A percentile compares a stretch with the other conserved stretches of the same genome.
Conservation (phyloP, 2,113 vertebrate species). For the Myiozetetes cayanensis region DNA sequence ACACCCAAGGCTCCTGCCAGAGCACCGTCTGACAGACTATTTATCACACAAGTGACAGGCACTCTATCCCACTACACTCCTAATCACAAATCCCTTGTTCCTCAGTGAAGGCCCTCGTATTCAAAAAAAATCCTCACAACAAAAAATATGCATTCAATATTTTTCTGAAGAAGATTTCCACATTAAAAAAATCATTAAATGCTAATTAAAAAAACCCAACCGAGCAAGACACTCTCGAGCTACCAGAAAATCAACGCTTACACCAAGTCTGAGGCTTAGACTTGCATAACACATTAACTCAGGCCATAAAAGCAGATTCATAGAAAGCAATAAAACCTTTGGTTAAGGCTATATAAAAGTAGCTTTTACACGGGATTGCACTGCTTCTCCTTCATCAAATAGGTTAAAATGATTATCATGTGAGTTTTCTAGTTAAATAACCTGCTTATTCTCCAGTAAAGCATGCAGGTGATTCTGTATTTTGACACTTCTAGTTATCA, state of each 20-base stretch:
- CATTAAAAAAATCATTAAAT: neutral
- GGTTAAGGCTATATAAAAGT: neutral
- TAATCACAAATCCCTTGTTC: neutral
- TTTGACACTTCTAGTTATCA: neutral
- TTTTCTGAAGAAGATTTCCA: neutral
- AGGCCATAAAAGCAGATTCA: neutral
- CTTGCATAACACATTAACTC: neutral
- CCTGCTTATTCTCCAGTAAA: neutral
- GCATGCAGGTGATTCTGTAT: neutral
- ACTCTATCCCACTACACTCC: neutral
- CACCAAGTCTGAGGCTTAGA: neutral
- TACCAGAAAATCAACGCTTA: neutral
- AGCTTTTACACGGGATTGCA: neutral
- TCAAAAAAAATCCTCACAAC: neutral
- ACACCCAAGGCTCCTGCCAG: neutral
- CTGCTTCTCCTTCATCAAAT: neutral
- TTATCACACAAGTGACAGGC: neutral
- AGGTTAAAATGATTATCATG: neutral
- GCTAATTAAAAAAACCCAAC: neutral
- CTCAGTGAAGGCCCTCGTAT: neutral
- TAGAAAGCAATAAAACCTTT: neutral
- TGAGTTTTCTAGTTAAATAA: neutral
- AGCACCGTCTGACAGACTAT: neutral
- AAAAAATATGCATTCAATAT: accelerated
- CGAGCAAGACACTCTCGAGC: neutral